Percentiles rank a stretch among this genome's conserved stretches.
Conservation (phyloP, 2,888 invertebrate species). For the Gandaritis pyraliata region DNA sequence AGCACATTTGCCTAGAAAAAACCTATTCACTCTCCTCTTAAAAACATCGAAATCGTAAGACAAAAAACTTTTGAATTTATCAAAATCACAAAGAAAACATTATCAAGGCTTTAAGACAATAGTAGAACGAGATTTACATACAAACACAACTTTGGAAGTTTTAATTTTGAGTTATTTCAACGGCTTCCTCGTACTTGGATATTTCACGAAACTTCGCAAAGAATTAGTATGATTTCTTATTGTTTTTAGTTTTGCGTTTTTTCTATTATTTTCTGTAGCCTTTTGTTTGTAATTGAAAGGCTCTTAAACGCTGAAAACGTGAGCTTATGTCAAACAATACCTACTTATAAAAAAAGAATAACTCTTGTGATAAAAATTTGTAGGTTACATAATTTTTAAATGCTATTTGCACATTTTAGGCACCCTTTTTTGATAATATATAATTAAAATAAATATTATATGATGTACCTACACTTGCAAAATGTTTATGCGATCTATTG, state of each 20-base stretch:
- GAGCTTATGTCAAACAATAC: neutral
- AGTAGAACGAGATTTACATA: slow-evolving; percentile 40
- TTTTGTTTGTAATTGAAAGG: slow-evolving; percentile 21
- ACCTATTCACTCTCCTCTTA: too few species aligned
- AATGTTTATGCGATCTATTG: too few species aligned
- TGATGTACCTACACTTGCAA: too few species aligned
- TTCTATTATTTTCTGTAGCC: slow-evolving; percentile 26
- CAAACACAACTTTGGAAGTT: slow-evolving; percentile 39
- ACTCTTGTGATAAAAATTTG: too few species aligned
- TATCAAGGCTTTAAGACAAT: slow-evolving; percentile 31
- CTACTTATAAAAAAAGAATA: neutral
- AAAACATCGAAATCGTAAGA: too few species aligned
- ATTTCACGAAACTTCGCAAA: slow-evolving; percentile 24
- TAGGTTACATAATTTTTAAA: too few species aligned
- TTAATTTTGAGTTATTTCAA: slow-evolving; percentile 43
- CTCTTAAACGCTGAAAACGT: neutral
- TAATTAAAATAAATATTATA: too few species aligned
- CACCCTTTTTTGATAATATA: too few species aligned
- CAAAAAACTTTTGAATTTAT: neutral
- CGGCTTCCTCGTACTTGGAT: slow-evolving; percentile 34
- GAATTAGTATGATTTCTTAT: slow-evolving; percentile 38
- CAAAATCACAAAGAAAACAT: slow-evolving; percentile 11
- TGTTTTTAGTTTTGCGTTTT: slow-evolving; percentile 31
- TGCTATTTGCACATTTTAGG: too few species aligned
- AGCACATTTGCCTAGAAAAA: too few species aligned